Base-by-base conservation (phyloP, 2,888 invertebrate species). In the Notocelia uddmanniana region DNA sequence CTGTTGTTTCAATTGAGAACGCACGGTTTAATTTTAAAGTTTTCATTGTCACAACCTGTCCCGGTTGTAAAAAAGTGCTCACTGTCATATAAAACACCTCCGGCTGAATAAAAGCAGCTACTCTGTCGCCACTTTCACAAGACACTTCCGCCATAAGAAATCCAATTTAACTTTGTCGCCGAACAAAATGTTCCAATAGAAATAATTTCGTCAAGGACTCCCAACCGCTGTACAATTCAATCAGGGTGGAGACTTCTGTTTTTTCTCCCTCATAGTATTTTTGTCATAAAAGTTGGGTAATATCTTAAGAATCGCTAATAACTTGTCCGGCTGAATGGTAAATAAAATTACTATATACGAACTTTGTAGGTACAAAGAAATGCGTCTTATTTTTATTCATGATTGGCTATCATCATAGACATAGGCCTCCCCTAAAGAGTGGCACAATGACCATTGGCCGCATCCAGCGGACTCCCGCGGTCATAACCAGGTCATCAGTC, bases 121-220 rank as follows among this genome's bases (percentile, higher is more conserved):
- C 86, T 83, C 78, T 78, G 81, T 81, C 85, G 86, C 85, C 85
- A 87, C 87, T 89, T 88, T 83, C 82, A 82, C 82, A 81, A 79
- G 77, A 84, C 88, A 87, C 88, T 89, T 87, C 83, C 87, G 87
- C 90, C 89, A 90, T 92, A 92, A 92, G 91, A 92, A 92, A 92
- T 92, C 90, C 91, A 92, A 92, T 92, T 92, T 92, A 92, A 92
- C 92, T 92, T 92, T 89, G 89, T 88, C 91, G 84, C 86, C 86
- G 91, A 88, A 90, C 91, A 90, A 89, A 91, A 91, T 91, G 91
- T 87, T 91, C 87, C 91, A 89, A 90, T 92, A 90, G 90, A 92
- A 91, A 92, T 92, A 92, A 92, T 92, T 92, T 89, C 88, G 89
- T 90, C 90, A 91, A 92, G 89, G 88, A 89, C 87, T 85, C 81